Evolutionary conservation across 1,140 invertebrate species (phyloP), one percentile per base, ranked within the genome.

Genomic region (Atta colombica): DNA sequence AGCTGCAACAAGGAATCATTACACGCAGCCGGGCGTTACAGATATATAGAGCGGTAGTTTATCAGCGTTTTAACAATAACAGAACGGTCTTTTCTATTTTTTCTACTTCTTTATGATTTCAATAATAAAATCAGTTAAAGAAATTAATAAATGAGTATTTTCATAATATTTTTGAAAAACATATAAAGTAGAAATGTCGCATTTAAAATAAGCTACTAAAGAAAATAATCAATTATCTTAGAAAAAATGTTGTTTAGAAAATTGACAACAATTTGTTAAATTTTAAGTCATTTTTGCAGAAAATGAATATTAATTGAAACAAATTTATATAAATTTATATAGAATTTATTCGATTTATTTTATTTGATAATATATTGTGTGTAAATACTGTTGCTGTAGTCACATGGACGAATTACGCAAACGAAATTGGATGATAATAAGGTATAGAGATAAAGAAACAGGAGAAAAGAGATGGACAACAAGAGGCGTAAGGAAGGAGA

Each of bases 21-120:
- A 87, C 71, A 77, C 14, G 65, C 55, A 80, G 61, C 72, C 69
- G 72, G 72, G 66, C 71, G 68, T 89, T 80, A 68, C 71, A 49
- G 61, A 85, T 88, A 88, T 89, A 71, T 71, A 60, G 88, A 88
- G 87, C 86, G 87, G 60, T 77, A 66, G 88, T 88, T 89, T 80
- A 45, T 55, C 72, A 69, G 87, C 66, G 51, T 63, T 87, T 88
- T 82, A 87, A 75, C 63, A 35, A 55, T 65, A 58, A 82, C 69
- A 74, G 18, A n/a, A 63, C 35, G 0, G 16, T 16, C 10, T 65
- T 45, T 12, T 45, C 39, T 45, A 39, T 25, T 28, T 65, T 77
- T 65, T 66, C 61, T 66, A 21, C 10, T 51, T 51, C 4, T 31
- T 60, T 53, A 28, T 31, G 16, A 58, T 2, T 14, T 31, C 25